These are phyloP conservation scores for Kradibia gibbosae DNA, from an alignment of 1,140 invertebrate species.

Conservation along the genomic window DNA sequence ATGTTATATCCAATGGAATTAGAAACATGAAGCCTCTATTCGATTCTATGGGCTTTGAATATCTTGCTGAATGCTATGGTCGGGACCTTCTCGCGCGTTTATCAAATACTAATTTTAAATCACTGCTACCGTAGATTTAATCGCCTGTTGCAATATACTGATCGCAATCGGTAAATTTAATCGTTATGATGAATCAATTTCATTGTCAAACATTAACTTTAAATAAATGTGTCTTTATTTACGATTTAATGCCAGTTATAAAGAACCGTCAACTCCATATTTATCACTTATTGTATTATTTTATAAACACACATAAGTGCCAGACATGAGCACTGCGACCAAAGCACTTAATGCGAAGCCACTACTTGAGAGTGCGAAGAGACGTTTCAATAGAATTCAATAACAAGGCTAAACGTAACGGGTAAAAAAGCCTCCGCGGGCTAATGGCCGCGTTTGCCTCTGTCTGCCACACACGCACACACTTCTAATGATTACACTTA, in stretches of 20 bases:
- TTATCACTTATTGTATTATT: background rate
- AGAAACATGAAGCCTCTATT: constrained; percentile 13
- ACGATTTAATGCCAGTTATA: constrained; percentile 65
- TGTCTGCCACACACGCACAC: background rate
- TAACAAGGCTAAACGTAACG: background rate
- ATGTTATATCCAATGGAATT: constrained; percentile 21
- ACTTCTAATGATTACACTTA: constrained; percentile 42
- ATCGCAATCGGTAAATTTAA: background rate
- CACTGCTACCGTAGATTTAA: background rate
- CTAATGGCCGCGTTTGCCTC: background rate
- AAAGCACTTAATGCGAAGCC: background rate
- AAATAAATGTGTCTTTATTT: background rate
- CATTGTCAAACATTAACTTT: background rate
- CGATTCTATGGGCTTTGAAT: constrained; percentile 4
- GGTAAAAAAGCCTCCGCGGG: background rate
- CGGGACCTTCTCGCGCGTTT: background rate
- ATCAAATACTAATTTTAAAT: constrained; percentile 28
- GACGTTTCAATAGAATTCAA: background rate
- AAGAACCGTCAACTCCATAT: constrained; percentile 62
- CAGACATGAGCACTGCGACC: background rate
- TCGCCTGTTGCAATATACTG: constrained; percentile 21
- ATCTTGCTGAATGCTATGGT: background rate
- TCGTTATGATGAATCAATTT: background rate
- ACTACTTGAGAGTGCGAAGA: background rate
- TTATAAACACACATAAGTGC: background rate